A percentile compares a stretch with the other conserved stretches of the same genome.
Conservation (phyloP, 2,888 invertebrate genomes). For the Byasa hedistus region DNA sequence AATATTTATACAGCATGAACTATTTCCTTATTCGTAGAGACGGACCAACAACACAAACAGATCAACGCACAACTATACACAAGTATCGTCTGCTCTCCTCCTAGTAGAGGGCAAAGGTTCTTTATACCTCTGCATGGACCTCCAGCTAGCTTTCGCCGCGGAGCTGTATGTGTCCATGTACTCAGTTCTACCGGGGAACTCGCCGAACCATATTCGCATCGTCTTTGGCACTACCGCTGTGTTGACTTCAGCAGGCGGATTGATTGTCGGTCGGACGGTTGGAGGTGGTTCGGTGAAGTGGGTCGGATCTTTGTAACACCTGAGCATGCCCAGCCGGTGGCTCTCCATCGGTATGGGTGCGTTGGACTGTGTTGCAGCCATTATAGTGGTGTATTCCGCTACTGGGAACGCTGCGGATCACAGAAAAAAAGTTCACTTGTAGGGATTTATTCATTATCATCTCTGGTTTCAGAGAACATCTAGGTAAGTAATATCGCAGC, state of each 20-base stretch:
- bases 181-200: conserved; percentile 81
- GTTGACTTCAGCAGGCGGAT: conserved; percentile 67
- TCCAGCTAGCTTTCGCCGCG: conserved; percentile 79
- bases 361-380: conserved; percentile 81
- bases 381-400: conserved; percentile 76
- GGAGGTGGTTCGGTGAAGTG: conserved; percentile 77
- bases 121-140: conserved; percentile 81
- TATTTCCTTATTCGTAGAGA: background rate
- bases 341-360: conserved; percentile 80
- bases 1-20: background rate
- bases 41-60: background rate
- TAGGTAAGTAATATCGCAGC: no score
- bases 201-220: conserved; percentile 75
- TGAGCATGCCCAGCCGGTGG: conserved; percentile 75
- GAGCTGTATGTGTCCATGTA: conserved; percentile 82
- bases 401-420: conserved; percentile 68
- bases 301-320: conserved; percentile 82
- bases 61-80: conserved; percentile 50
- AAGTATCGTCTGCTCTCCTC: conserved; percentile 78
- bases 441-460: no score
- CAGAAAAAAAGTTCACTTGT: background rate
- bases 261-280: conserved; percentile 76
- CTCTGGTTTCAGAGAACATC: no score
- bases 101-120: conserved; percentile 83
- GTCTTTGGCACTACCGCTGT: conserved; percentile 70